These are phyloP conservation scores for Scrobipalpa atriplicella DNA, from an alignment of 2,888 invertebrate genomes.

Conservation along the genomic window DNA sequence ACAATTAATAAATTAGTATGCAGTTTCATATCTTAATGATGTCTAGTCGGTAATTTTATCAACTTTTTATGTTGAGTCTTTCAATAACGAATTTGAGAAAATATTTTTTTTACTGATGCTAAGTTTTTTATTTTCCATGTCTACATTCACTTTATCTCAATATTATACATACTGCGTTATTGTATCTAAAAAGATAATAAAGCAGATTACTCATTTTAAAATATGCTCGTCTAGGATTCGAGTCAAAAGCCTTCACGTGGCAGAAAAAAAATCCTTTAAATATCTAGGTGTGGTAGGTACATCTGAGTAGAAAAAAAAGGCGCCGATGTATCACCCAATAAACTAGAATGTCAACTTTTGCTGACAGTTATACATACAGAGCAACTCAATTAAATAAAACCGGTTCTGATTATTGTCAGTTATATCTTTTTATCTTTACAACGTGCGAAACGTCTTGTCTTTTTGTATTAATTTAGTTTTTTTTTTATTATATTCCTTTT, in stretches of 20 bases:
- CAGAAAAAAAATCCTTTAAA: too few species aligned
- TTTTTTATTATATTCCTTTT: neutral
- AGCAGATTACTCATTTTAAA: too few species aligned
- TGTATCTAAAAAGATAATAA: too few species aligned
- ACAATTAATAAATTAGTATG: constrained; percentile 12
- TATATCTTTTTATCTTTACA: constrained; percentile 19
- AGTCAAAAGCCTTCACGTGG: too few species aligned
- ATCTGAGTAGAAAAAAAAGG: neutral
- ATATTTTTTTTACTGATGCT: too few species aligned
- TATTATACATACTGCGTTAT: too few species aligned
- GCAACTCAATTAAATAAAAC: constrained; percentile 28
- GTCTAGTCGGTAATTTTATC: too few species aligned
- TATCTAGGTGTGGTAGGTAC: neutral
- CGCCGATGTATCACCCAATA: constrained; percentile 10
- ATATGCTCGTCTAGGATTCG: too few species aligned
- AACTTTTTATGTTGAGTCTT: too few species aligned
- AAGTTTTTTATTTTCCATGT: too few species aligned
- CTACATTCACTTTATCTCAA: too few species aligned
- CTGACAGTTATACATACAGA: constrained; percentile 17
- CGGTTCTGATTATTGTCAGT: constrained; percentile 17
- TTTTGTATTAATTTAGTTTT: constrained; percentile 2
- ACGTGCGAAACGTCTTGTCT: constrained; percentile 17
- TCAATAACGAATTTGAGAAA: too few species aligned
- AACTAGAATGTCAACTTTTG: constrained; percentile 12
- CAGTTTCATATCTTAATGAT: neutral